These are phyloP conservation scores for Epinotia nisella DNA, from an alignment of 2,888 invertebrate genomes.

Conservation along the genomic window DNA sequence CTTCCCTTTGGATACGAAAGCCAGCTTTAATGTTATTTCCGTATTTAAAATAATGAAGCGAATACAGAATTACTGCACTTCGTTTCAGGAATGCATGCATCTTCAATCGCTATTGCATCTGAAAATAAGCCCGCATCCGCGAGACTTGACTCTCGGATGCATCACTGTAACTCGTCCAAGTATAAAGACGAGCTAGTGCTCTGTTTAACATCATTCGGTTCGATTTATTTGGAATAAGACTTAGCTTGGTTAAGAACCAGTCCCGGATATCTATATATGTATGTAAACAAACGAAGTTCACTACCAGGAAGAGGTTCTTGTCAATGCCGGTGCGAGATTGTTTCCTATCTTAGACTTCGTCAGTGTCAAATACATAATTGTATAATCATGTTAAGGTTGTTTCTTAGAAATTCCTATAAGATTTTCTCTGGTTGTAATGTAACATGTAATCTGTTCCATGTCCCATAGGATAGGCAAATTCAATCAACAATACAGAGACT, in stretches of 20 bases:
- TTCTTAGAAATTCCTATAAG: not conserved
- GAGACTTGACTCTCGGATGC: slow-evolving; percentile 47
- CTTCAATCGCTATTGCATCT: slow-evolving; percentile 35
- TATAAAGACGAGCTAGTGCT: slow-evolving; percentile 46
- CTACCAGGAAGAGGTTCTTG: slow-evolving; percentile 47
- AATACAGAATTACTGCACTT: slow-evolving; percentile 14
- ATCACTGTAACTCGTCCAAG: slow-evolving; percentile 44
- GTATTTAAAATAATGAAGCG: slow-evolving; percentile 28
- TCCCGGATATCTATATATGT: slow-evolving; percentile 54
- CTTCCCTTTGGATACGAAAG: slow-evolving; percentile 3
- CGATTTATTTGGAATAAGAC: slow-evolving; percentile 52
- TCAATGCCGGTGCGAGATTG: slow-evolving; percentile 49
- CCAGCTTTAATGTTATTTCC: slow-evolving; percentile 34
- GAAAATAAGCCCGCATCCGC: slow-evolving; percentile 43
- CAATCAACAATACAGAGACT: slow-evolving; percentile 28
- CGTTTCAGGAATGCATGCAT: slow-evolving; percentile 41
- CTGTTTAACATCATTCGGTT: slow-evolving; percentile 56
- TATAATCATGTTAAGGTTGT: not conserved
- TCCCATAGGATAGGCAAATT: slow-evolving; percentile 1
- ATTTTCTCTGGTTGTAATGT: not conserved
- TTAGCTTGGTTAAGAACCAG: slow-evolving; percentile 56
- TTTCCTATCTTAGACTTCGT: not conserved
- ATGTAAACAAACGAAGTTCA: slow-evolving; percentile 60
- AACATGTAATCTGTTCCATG: not conserved
- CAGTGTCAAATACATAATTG: not conserved